A percentile compares a stretch with the other conserved stretches of the same genome.
phyloP scores from a whole-genome alignment of 2,113 vertebrate genomes.

The Pelecanoides urinatrix region DNA sequence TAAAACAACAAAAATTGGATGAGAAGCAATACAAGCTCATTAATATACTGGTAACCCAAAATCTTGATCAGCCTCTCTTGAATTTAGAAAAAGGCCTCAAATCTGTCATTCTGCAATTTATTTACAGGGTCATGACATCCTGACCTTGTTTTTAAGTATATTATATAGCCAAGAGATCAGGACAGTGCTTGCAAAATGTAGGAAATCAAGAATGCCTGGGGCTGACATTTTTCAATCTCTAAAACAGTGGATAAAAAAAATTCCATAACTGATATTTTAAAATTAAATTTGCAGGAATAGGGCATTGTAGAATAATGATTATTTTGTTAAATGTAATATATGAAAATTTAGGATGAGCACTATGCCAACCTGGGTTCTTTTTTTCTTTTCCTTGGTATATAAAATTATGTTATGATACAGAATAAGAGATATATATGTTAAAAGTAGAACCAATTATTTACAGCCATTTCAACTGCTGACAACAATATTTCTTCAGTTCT shows the following conservation, averaged over 20 bases:
- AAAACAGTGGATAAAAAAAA: neutral
- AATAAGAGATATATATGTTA: neutral
- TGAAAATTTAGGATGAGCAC: neutral
- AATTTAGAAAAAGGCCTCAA: constrained; percentile 22
- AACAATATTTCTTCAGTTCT: neutral
- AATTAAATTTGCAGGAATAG: neutral
- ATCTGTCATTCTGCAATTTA: constrained; percentile 34
- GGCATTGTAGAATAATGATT: neutral
- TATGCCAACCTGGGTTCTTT: neutral
- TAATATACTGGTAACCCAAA: constrained; percentile 11
- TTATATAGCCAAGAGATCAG: constrained; percentile 36
- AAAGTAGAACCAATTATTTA: neutral
- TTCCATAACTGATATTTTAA: neutral
- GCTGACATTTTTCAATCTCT: constrained; percentile 43
- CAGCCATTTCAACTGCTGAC: neutral
- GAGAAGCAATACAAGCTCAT: constrained; percentile 9
- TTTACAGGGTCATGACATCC: constrained; percentile 19
- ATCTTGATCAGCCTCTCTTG: neutral
- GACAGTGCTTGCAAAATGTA: constrained; percentile 8
- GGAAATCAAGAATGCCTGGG: constrained; percentile 32
- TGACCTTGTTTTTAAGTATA: constrained; percentile 52
- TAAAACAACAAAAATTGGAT: constrained; percentile 11
- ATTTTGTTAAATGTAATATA: neutral
- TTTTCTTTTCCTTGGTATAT: neutral
- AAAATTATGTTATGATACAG: neutral